These are phyloP conservation scores for Aplidium turbinatum DNA, from an alignment of 23 tunicate species.

Conservation along the genomic window DNA sequence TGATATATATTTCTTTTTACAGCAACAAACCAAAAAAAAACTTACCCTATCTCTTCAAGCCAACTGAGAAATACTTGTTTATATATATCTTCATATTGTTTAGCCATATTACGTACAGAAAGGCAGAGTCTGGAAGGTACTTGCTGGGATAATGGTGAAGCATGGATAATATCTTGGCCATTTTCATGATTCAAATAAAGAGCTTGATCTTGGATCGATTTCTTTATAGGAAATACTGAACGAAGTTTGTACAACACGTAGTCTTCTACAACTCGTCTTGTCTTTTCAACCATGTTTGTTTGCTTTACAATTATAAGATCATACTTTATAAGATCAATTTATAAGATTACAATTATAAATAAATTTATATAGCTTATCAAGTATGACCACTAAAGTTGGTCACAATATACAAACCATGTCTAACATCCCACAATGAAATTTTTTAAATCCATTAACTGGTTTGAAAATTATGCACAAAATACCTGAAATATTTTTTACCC, in stretches of 20 bases:
- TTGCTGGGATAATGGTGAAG: conserved; percentile 31
- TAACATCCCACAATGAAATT: no score
- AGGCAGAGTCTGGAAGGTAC: conserved; percentile 23
- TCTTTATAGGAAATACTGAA: not conserved
- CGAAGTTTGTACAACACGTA: conserved; percentile 56
- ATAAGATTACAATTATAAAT: no score
- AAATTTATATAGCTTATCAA: no score
- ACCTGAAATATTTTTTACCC: no score
- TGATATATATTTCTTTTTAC: no score
- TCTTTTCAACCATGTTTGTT: conserved; percentile 67
- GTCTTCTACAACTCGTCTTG: conserved; percentile 73
- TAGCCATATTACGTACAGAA: conserved; percentile 42
- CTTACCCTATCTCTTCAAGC: conserved; percentile 51
- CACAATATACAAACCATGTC: no score
- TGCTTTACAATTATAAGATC: not conserved
- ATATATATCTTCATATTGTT: conserved; percentile 51
- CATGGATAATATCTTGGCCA: not conserved
- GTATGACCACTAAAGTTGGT: no score
- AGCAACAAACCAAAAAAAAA: not conserved
- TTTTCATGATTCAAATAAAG: no score
- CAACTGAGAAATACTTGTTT: conserved; percentile 59
- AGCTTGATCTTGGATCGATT: no score
- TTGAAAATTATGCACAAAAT: no score
- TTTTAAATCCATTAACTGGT: no score
- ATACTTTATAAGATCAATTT: no score